phyloP scores from a whole-genome alignment of 2,797 vertebrate genomes.

The Columba guinea region DNA sequence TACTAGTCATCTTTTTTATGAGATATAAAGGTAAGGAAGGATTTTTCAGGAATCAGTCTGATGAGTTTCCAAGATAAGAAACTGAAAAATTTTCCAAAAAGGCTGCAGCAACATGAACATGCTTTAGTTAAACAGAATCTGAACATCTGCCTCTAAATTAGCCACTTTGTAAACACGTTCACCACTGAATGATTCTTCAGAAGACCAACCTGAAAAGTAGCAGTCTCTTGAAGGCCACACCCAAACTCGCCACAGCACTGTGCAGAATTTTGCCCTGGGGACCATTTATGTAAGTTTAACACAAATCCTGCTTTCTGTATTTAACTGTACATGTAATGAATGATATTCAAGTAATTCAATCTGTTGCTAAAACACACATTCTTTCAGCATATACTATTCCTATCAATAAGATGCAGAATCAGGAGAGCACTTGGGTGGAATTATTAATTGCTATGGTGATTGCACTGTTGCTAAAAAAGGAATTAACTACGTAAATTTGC shows the following conservation, averaged over 20 bases:
- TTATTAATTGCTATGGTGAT: not conserved
- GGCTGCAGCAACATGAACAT: not conserved
- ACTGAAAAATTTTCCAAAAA: not conserved
- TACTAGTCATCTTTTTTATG: not conserved
- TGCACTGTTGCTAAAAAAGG: not conserved
- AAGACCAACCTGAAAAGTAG: not conserved
- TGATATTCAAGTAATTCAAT: not conserved
- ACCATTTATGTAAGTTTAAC: rapidly evolving
- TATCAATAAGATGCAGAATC: not conserved
- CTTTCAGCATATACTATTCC: not conserved
- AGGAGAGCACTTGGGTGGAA: not conserved
- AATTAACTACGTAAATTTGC: not conserved
- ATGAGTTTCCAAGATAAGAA: not conserved
- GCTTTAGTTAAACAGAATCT: not conserved
- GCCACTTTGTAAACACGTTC: not conserved
- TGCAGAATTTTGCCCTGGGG: not conserved
- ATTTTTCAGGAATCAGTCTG: not conserved
- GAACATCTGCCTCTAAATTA: not conserved
- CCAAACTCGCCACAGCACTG: not conserved
- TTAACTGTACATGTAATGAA: not conserved
- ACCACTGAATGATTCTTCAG: not conserved
- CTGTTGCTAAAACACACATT: not conserved
- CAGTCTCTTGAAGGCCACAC: not conserved
- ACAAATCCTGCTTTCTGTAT: not conserved
- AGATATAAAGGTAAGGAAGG: not conserved